Percentiles rank a stretch among this genome's conserved stretches.
Conservation (phyloP, 2,113 vertebrate genomes). For the Apodemus speciosus region DNA sequence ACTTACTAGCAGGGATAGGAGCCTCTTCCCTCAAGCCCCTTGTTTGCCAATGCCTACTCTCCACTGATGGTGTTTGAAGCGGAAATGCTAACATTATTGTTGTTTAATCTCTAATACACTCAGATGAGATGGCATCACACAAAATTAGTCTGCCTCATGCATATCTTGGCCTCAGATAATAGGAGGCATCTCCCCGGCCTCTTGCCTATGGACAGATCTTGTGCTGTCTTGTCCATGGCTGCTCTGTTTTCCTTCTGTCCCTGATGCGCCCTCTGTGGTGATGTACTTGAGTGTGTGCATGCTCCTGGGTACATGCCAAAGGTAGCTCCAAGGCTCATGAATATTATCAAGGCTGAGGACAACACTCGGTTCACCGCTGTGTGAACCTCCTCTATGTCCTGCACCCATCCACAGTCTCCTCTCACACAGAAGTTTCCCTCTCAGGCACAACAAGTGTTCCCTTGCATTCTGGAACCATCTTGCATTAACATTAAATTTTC, state of each 20-base stretch:
- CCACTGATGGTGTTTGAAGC: neutral
- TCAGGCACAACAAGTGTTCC: neutral
- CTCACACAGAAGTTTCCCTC: neutral
- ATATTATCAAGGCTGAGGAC: slow-evolving; percentile 15
- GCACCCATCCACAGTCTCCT: neutral
- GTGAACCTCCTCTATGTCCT: neutral
- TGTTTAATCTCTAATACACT: slow-evolving; percentile 4
- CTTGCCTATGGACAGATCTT: neutral
- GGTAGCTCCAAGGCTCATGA: neutral
- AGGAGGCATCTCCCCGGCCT: neutral
- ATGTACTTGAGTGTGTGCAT: neutral
- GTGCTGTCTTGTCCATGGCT: neutral
- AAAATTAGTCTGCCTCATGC: neutral
- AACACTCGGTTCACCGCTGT: neutral
- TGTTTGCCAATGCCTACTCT: neutral
- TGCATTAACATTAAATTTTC: neutral
- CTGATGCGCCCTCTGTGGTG: neutral
- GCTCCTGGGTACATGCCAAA: no score
- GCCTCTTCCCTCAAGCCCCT: neutral
- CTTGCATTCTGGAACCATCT: neutral
- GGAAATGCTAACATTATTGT: neutral
- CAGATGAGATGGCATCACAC: neutral
- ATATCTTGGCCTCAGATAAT: neutral
- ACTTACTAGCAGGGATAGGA: neutral
- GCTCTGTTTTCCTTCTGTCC: slow-evolving; percentile 11